These are phyloP conservation scores for Natrix natrix DNA, from an alignment of 2,797 vertebrate species.

Conservation along the genomic window DNA sequence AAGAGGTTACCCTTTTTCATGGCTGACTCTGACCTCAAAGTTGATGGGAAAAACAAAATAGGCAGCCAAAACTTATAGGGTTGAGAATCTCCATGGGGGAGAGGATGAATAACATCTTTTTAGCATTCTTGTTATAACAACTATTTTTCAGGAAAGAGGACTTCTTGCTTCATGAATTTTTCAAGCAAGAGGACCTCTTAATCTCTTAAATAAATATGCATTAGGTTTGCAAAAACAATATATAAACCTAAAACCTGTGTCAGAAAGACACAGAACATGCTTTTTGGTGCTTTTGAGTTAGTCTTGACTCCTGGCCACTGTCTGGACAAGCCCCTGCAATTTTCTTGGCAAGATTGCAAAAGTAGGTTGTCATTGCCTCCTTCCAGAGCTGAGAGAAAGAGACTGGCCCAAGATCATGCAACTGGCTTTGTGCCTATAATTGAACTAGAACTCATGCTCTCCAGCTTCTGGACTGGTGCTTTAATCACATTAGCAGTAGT, in stretches of 20 bases:
- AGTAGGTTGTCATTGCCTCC: not conserved
- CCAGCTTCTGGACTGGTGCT: not conserved
- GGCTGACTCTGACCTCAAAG: not conserved
- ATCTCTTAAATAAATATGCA: not conserved
- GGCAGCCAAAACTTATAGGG: not conserved
- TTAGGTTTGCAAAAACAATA: not conserved
- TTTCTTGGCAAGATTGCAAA: not conserved
- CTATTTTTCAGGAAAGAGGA: not conserved
- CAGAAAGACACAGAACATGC: not conserved
- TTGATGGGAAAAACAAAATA: not conserved
- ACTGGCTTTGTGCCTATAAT: not conserved
- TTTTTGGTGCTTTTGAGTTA: not conserved
- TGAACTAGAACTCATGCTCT: not conserved
- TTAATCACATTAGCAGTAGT: not conserved
- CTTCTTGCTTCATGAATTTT: not conserved
- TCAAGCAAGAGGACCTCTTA: not conserved
- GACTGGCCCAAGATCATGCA: not conserved
- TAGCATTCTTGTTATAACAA: not conserved
- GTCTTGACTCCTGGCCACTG: not conserved
- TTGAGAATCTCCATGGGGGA: constrained; percentile 26
- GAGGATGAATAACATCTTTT: constrained; percentile 9
- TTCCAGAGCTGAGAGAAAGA: not conserved
- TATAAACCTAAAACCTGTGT: not conserved
- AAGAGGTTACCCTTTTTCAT: not conserved
- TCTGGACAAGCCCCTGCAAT: not conserved